Percentiles rank a stretch among this genome's conserved stretches.
These are phyloP conservation scores for Protodeltote pygarga DNA, from an alignment of 2,888 invertebrate species.

Conservation along the genomic window DNA sequence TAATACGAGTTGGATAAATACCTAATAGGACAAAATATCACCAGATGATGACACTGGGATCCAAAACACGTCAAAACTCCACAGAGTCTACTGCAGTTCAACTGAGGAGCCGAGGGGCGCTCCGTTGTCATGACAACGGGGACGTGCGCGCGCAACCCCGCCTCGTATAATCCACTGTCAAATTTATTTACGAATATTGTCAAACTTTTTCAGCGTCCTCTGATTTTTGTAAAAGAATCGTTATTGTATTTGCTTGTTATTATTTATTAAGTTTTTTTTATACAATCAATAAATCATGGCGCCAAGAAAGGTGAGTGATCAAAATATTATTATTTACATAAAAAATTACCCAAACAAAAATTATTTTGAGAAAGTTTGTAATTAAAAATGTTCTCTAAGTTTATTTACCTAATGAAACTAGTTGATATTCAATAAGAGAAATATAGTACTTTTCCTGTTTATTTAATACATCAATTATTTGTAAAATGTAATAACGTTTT, in stretches of 20 bases:
- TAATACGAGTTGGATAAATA: conserved; percentile 8
- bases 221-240: conserved; percentile 34
- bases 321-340: neutral
- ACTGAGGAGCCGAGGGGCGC: conserved; percentile 37
- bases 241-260: conserved; percentile 34
- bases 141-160: conserved; percentile 75
- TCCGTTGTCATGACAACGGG: conserved; percentile 69
- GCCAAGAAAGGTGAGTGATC: conserved; percentile 76
- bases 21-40: conserved; percentile 6
- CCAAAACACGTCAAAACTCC: conserved; percentile 35
- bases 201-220: conserved; percentile 60
- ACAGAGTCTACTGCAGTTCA: conserved; percentile 25
- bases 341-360: neutral
- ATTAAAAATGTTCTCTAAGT: no score
- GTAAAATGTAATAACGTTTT: conserved; percentile 13
- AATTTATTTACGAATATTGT: conserved; percentile 67
- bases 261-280: conserved; percentile 33
- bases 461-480: conserved; percentile 3
- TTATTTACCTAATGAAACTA: conserved; percentile 10
- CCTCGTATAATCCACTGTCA: conserved; percentile 52
- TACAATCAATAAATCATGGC: conserved; percentile 60
- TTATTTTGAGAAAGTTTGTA: no score
- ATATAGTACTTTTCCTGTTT: neutral
- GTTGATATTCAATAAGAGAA: neutral
- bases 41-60: conserved; percentile 10